phyloP scores from a whole-genome alignment of 2,797 vertebrate species.

The Falco biarmicus region DNA sequence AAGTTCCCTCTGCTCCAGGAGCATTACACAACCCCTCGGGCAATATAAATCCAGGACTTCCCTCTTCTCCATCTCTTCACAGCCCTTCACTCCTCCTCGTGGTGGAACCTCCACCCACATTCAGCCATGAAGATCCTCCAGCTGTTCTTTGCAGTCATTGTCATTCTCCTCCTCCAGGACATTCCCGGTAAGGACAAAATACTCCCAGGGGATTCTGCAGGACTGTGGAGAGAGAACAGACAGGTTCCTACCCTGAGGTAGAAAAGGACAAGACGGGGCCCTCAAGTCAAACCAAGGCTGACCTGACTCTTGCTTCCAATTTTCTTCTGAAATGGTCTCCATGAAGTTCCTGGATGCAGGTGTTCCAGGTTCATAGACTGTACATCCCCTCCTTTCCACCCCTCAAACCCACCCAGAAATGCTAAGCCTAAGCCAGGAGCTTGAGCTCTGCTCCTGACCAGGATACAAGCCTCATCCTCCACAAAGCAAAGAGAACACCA shows the following conservation, averaged over 20 bases:
- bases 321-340: not conserved
- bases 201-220: not conserved
- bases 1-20: not conserved
- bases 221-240: not conserved
- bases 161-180: constrained; percentile 37
- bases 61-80: not conserved
- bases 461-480: not conserved
- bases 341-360: not conserved
- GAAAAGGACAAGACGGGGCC: not conserved
- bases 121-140: constrained; percentile 49
- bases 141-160: constrained; percentile 6
- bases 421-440: not conserved
- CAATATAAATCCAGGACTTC: constrained; percentile 50
- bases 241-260: not conserved
- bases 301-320: not conserved
- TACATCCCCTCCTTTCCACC: rapidly evolving
- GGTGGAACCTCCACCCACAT: not conserved
- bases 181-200: constrained; percentile 40
- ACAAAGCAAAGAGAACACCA: not conserved
- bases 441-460: not conserved
- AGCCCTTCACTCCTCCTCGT: not conserved
- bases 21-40: not conserved
- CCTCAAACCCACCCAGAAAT: not conserved
- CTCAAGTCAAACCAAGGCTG: not conserved
- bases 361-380: not conserved